Base-by-base conservation (phyloP, 2,888 invertebrate species). In the Tenthredo notha region DNA sequence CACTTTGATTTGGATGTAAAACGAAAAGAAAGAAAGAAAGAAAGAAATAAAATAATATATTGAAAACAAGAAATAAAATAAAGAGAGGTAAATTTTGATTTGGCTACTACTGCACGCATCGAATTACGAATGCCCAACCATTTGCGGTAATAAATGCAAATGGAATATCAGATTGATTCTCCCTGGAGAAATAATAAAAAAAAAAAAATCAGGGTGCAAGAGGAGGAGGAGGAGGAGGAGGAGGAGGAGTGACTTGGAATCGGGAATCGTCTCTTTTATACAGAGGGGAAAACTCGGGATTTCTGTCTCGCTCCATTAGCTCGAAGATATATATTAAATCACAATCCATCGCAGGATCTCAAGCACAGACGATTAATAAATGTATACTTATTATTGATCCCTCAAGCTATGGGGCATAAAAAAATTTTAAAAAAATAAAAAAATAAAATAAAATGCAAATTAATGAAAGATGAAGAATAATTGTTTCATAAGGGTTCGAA, bases 281-380 rank as follows among this genome's bases (percentile, higher is more conserved):
- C 21, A 9, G 80, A 85, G 85, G 74, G 67, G 87, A 87, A 87
- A 87, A 85, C 86, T 88, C 88, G 85, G 89, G 86, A 86, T 88
- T 86, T 88, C 86, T 84, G 86, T 85, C 86, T 84, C 87, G 88
- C 86, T 85, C 88, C 88, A 89, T 89, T 90, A 89, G 87, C 33
- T 86, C 88, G 87, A 85, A 87, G 86, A 88, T 87, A 90, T 87
- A 90, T 89, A 89, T 91, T 91, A 90, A 91, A 91, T 91, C 90
- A 89, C 90, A 88, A 89, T 91, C 89, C 89, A 89, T 90, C 89
- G 89, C 89, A 40, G 29, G 7, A 54, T 54, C 40, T 50, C 6
- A 33, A 21, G 33, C 47, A 77, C 33, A 33, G 50, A 77, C 29
- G 77, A 77, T 77, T 54, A 50, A 77, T 77, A 77, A 74, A 40